Conservation (phyloP, 37 sponge, comb jelly and placozoan species). For the Tethya wilhelma region DNA sequence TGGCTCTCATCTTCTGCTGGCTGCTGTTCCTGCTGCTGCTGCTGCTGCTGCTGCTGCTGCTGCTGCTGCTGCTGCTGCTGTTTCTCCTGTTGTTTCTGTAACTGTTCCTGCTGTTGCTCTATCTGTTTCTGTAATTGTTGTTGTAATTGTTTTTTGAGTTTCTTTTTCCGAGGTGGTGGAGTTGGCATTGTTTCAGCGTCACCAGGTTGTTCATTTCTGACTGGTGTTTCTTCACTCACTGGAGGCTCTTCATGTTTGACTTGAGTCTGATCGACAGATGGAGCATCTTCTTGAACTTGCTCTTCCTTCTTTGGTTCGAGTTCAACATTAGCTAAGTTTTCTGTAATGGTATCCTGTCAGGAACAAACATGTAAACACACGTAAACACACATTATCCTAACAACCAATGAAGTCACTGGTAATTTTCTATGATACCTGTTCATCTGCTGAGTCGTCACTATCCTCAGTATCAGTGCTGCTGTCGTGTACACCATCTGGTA, state of each 20-base stretch:
- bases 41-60: neutral
- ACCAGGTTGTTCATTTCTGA: neutral
- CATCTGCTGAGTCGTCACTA: slow-evolving; percentile 62
- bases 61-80: slow-evolving; percentile 15
- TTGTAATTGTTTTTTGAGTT: slow-evolving; percentile 15
- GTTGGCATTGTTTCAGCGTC: slow-evolving; percentile 15
- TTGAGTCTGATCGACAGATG: neutral
- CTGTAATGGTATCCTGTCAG: too few relatives aligned
- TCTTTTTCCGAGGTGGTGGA: slow-evolving; percentile 43
- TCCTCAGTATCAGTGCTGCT: slow-evolving; percentile 73
- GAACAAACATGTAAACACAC: neutral
- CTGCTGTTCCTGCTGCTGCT: slow-evolving; percentile 6
- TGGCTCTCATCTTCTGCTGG: neutral
- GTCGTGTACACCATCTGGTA: slow-evolving; percentile 8
- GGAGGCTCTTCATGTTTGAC: too few relatives aligned
- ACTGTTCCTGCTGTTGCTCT: neutral
- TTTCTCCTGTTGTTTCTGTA: neutral
- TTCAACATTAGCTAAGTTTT: too few relatives aligned
- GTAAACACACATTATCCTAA: neutral
- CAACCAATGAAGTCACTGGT: neutral
- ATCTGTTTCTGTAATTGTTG: neutral
- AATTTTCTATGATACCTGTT: slow-evolving; percentile 7
- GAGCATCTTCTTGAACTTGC: neutral
- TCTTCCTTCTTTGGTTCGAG: too few relatives aligned
- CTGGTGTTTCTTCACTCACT: neutral